Conservation (phyloP, 1,140 invertebrate genomes). For the Aradophagus sp. region DNA sequence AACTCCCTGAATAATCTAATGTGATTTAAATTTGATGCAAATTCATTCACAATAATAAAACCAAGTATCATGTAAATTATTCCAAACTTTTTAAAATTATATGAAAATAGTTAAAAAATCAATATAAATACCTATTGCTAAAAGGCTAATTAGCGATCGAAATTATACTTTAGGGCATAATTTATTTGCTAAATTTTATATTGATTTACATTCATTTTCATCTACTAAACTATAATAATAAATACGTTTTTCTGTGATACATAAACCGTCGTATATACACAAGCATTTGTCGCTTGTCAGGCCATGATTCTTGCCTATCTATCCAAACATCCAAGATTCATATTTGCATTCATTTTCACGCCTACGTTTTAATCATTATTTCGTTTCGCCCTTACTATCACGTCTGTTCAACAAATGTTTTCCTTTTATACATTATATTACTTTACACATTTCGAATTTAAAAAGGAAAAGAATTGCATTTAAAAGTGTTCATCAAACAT, state of each 20-base stretch:
- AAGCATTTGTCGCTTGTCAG: conserved; percentile 63
- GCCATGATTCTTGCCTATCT: conserved; percentile 67
- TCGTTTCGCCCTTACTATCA: conserved; percentile 8
- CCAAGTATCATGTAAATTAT: no score
- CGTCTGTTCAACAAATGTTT: conserved; percentile 50
- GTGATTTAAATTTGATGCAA: no score
- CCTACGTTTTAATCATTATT: no score
- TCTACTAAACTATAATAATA: conserved; percentile 69
- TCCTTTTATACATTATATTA: not conserved
- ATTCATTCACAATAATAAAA: no score
- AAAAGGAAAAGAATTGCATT: no score
- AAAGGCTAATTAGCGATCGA: no score
- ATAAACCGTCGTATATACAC: conserved; percentile 68
- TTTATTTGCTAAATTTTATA: conserved; percentile 56
- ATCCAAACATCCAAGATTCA: conserved; percentile 42
- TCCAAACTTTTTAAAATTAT: no score
- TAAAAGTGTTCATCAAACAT: conserved; percentile 14
- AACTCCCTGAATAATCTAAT: no score
- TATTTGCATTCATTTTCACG: conserved; percentile 34
- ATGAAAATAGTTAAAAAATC: no score
- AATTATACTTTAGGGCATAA: conserved; percentile 42
- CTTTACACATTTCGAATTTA: not conserved
- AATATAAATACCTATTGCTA: no score
- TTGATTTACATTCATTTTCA: conserved; percentile 67
- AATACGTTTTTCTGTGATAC: conserved; percentile 68